Base-by-base conservation (phyloP, 2,797 vertebrate genomes). In the Valencia hispanica region DNA sequence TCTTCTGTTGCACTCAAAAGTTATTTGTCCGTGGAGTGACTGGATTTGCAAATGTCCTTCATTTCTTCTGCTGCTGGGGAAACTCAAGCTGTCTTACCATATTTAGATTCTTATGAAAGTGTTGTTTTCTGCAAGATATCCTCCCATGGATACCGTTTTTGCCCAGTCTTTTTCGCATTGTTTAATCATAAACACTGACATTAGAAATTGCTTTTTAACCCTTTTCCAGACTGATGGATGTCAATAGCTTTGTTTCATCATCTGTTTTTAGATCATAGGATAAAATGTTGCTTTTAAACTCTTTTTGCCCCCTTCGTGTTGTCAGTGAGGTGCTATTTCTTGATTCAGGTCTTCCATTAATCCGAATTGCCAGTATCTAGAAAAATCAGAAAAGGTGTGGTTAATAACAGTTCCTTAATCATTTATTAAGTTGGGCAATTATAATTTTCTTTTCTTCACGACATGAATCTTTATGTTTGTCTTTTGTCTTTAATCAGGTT, bases 71-170 rank as follows among this genome's bases (percentile, higher is more conserved):
- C 57, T 39, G 45, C 76, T 34, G 70, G 59, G 34, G 72, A 76
- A 72, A 9, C 32, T 12, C 75, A 88, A 84, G 83, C 89, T 84
- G 72, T 86, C 55, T 39, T 72, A 74, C 66, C 61, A 66, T 66
- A 14, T 66, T 66, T 45, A 45, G 7, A 68, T 68, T 45, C 12
- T 27, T 7, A 27, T 12, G 25, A n/a, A 43, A 68, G 7, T 25
- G 9, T 25, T 41, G 4, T 1, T 25, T 25, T 61, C 32, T 63
- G 18, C 61, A 36, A 36, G 61, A 22, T 22, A 22, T 4, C 36
- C 34, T 63, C 59, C 32, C 20, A 63, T 22, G 22, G 61, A 63
- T 63, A 22, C 32, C 0, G 22, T 25, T 68, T 68, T 43, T 68
- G 22, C 4, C 14, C 22, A 41, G 14, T 43, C 11, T 17, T 5